Base-by-base conservation (phyloP, 2,888 invertebrate genomes). In the Apamea epomidion region DNA sequence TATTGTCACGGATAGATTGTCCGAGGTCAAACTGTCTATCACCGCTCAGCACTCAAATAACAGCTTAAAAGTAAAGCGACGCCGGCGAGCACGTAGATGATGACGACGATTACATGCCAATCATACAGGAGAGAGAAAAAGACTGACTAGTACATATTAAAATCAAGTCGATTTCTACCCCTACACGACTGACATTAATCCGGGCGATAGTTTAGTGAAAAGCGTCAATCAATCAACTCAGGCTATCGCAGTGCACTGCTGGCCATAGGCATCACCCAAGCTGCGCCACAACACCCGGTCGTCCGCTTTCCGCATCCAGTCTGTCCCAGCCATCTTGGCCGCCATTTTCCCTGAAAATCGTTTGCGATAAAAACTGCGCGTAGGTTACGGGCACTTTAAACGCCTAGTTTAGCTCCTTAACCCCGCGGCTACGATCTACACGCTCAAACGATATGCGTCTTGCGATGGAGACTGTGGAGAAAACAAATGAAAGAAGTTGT, bases 101-200 rank as follows among this genome's bases (percentile, higher is more conserved):
- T 62, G n/a, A 25, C 68, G 97, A 92, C 84, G 95, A 86, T 91
- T 91, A 94, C 93, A 97, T 97, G 97, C 95, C 95, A 93, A 95
- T 95, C 97, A 96, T 97, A 98, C 98, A 98, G 98, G 98, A 98
- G 98, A 98, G 98, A 98, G 98, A 98, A 98, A 98, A 98, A 98
- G 98, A 98, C 98, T 98, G 98, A 98, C 98, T 98, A 92, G 14
- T 85, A 92, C 92, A 92, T 71, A 90, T 90, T 95, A 96, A 95
- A 98, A 98, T 97, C 98, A 92, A 97, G 98, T 97, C 98, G 94
- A 96, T 97, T 97, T 95, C 98, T 98, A 98, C 96, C 98, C 96
- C 98, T 97, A 98, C 94, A 95, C 94, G 93, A 93, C 93, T 89
- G 94, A 94, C 96, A 96, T 90, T 72, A 25, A 51, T 90, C 14